phyloP scores from a whole-genome alignment of 23 tunicate species.

The Botrylloides violaceus region DNA sequence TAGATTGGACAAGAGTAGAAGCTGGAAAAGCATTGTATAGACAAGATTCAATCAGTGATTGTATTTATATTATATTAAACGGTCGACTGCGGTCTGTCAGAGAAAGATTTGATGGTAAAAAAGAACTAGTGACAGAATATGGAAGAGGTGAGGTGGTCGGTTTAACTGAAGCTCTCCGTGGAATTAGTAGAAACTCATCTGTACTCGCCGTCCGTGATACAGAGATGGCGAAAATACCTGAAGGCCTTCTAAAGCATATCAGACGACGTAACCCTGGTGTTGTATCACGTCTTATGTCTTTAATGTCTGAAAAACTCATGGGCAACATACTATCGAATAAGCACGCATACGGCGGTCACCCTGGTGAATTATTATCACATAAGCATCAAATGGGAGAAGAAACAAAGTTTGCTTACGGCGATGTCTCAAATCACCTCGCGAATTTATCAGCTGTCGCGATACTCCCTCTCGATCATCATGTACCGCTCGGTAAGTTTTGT shows the following conservation, averaged over 20 bases:
- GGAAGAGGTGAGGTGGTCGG: slow-evolving; percentile 97
- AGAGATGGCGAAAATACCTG: slow-evolving; percentile 95
- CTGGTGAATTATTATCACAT: slow-evolving; percentile 43
- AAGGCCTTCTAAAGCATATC: slow-evolving; percentile 87
- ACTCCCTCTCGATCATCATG: slow-evolving; percentile 70
- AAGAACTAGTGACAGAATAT: slow-evolving; percentile 85
- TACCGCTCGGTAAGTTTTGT: slow-evolving; percentile 76
- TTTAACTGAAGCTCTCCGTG: slow-evolving; percentile 70
- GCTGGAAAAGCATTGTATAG: slow-evolving; percentile 95
- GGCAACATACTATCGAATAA: slow-evolving; percentile 55
- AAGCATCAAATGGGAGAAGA: slow-evolving; percentile 59
- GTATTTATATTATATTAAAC: slow-evolving; percentile 88
- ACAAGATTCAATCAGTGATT: slow-evolving; percentile 61
- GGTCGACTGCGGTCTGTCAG: slow-evolving; percentile 87
- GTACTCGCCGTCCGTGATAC: slow-evolving; percentile 97
- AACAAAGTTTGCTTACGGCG: slow-evolving; percentile 89
- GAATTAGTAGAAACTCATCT: slow-evolving; percentile 51
- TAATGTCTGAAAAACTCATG: slow-evolving; percentile 74
- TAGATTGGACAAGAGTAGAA: slow-evolving; percentile 93
- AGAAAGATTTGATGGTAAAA: slow-evolving; percentile 43
- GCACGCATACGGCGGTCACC: background rate
- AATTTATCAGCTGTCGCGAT: slow-evolving; percentile 95
- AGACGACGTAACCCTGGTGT: slow-evolving; percentile 75
- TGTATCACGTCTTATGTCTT: slow-evolving; percentile 62
- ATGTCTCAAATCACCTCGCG: slow-evolving; percentile 96